Conservation (phyloP, 2,888 invertebrate species). For the Cremastinae sp. region DNA sequence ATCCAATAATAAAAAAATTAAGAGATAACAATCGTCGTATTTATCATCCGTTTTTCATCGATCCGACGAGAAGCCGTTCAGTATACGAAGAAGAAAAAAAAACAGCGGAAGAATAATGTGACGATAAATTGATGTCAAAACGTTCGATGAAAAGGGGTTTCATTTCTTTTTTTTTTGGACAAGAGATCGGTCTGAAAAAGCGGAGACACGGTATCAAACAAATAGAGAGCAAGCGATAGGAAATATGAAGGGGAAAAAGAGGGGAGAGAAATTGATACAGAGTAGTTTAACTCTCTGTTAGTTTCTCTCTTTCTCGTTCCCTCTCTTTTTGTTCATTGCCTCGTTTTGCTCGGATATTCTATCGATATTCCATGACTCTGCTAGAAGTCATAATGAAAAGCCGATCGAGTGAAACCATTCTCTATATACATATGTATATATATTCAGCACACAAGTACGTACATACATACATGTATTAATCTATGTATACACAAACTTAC, state of each 20-base stretch:
- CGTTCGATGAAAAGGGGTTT: constrained; percentile 34
- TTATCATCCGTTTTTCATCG: too few relatives aligned
- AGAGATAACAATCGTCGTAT: too few relatives aligned
- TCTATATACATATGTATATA: constrained; percentile 20
- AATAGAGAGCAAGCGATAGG: background rate
- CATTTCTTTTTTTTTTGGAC: constrained; percentile 15
- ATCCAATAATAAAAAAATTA: background rate
- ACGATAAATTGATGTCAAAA: background rate
- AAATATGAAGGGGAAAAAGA: background rate
- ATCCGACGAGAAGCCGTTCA: background rate
- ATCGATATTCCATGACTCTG: constrained; percentile 54
- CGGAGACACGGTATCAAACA: background rate
- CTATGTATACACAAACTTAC: too few relatives aligned
- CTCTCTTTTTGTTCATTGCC: constrained; percentile 27
- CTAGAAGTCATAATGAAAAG: constrained; percentile 57
- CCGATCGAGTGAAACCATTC: constrained; percentile 49
- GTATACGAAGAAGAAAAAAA: too few relatives aligned
- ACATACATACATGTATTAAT: too few relatives aligned
- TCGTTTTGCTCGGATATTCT: constrained; percentile 13
- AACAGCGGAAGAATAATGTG: background rate
- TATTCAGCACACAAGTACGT: too few relatives aligned
- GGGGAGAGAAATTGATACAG: constrained; percentile 16
- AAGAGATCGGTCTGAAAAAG: background rate
- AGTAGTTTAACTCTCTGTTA: constrained; percentile 28
- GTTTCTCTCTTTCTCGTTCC: constrained; percentile 32